Evolutionary conservation across 2,797 vertebrate genomes (phyloP), one percentile per base, ranked within the genome.

Genomic region (Schizothorax lantsangensis): DNA sequence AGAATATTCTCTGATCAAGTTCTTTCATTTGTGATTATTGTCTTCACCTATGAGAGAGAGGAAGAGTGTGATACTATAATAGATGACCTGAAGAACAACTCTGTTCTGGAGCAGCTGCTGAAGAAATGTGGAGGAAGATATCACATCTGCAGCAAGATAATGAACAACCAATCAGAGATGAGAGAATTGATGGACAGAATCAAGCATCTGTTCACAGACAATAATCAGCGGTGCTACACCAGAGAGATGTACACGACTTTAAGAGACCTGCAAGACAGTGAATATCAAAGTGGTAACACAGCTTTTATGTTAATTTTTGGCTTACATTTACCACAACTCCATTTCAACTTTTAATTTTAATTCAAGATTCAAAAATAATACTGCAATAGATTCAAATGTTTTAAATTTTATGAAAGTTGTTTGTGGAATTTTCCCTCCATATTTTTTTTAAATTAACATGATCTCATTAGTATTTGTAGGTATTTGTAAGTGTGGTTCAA

Each of bases 41-140:
- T 79, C 52, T 15, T 79, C 21, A 79, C 75, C 12, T 59, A 79
- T 38, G 75, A 79, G 6, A 3, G 68, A 26, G 78, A 71, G 54
- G 78, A 90, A 43, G 21, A 73, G 3, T 72, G 83, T 87, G 85
- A 90, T 38, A 49, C 26, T 17, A 54, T 78, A 23, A 78, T 71
- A 14, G 19, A 75, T 78, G 84, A 87, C n/a, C 5, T 91, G 10
- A 81, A 85, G 79, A 68, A 38, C 40, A 87, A 85, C 64, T 62
- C 9, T 23, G 84, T 89, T 33, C 71, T 92, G 47, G 88, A 84
- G 69, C 30, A 26, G 36, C 23, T 84, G 12, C 30, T 79, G 2
- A 54, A 81, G 19, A 90, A 89, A 45, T 14, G 4, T 85, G 87
- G 84, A 80, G 79, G 87, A 71, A 88, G 91, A 86, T 92, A 23